Percentiles rank a stretch among this genome's conserved stretches.
These are phyloP conservation scores for Leptestheria dahalacensis DNA, from an alignment of 1,140 invertebrate genomes.

Conservation along the genomic window DNA sequence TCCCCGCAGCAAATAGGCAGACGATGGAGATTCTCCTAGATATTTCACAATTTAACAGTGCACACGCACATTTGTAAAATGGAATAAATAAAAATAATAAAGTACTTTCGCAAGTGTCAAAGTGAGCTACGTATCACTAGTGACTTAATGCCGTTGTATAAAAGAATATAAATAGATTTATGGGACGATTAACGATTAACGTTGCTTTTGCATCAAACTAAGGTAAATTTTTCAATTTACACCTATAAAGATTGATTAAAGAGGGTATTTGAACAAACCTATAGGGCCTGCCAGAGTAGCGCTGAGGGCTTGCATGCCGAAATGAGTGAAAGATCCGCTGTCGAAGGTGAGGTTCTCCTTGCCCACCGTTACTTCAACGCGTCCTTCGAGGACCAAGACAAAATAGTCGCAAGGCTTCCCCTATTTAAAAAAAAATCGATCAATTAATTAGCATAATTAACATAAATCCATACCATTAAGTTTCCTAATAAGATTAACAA, in stretches of 20 bases:
- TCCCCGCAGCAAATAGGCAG: conserved; percentile 6
- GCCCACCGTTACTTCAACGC: conserved; percentile 29
- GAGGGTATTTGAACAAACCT: not conserved
- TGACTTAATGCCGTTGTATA: no score
- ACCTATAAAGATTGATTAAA: not conserved
- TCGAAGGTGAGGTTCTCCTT: conserved; percentile 36
- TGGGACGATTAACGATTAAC: no score
- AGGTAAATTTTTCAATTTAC: not conserved
- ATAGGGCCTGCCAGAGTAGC: conserved; percentile 12
- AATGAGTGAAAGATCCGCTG: conserved; percentile 41
- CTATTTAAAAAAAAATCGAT: not conserved
- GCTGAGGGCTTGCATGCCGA: conserved; percentile 35
- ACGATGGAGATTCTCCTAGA: conserved; percentile 8
- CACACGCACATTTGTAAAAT: no score
- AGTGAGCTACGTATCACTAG: no score
- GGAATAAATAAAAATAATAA: no score
- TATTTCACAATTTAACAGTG: no score
- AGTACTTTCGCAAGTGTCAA: no score
- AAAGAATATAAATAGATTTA: no score
- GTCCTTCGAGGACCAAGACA: conserved; percentile 36
- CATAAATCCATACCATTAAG: no score
- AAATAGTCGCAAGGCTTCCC: conserved; percentile 33
- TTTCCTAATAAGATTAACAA: no score
- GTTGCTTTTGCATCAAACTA: no score
- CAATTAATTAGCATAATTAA: not conserved